Evolutionary conservation across 2,797 vertebrate species (phyloP).

Genomic region (Saxicola maurus): DNA sequence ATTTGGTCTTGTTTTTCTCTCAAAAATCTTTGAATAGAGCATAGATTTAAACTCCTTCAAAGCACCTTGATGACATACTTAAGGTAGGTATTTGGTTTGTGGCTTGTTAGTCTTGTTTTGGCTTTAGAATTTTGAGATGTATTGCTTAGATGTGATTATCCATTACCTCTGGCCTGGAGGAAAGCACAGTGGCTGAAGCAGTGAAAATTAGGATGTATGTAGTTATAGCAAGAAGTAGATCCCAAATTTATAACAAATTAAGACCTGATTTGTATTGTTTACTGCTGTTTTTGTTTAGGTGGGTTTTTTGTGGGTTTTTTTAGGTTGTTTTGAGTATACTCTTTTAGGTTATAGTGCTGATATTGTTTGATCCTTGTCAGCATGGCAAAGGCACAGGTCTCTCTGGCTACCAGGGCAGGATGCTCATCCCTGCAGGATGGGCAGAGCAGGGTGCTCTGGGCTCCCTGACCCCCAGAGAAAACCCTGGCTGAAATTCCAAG

Average conservation of each 20-base stretch:
- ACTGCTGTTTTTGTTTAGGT: neutral
- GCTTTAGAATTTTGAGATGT: neutral
- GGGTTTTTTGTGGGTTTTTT: neutral
- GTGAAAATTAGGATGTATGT: neutral
- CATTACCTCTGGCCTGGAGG: neutral
- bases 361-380: neutral
- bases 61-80: neutral
- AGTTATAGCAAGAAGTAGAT: neutral
- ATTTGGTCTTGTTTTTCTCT: neutral
- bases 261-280: neutral
- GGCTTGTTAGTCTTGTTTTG: neutral
- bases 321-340: neutral
- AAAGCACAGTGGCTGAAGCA: neutral
- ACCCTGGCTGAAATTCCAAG: neutral
- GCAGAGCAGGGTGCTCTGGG: neutral
- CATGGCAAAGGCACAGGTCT: accelerated
- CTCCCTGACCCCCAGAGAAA: neutral
- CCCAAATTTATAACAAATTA: neutral
- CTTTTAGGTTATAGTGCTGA: neutral
- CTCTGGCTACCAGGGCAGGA: neutral
- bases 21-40: neutral
- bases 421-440: neutral
- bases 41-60: neutral
- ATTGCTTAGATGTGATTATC: neutral
- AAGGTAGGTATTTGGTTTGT: neutral